These are phyloP conservation scores for Rhopalosiphum nymphaeae DNA, from an alignment of 2,888 invertebrate genomes.

Conservation along the genomic window DNA sequence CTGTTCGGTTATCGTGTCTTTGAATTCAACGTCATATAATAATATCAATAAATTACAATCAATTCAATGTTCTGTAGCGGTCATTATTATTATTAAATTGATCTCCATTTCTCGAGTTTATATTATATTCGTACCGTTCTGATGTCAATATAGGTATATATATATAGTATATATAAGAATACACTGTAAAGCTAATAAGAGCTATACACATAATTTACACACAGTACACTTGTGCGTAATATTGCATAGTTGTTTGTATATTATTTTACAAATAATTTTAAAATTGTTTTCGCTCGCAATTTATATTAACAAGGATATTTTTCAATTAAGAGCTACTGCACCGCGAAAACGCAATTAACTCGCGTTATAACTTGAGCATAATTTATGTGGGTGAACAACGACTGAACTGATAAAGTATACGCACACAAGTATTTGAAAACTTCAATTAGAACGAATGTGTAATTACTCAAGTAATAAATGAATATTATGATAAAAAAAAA, in stretches of 20 bases:
- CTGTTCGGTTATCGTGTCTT: neutral
- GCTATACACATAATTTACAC: neutral
- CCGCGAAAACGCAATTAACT: slow-evolving; percentile 19
- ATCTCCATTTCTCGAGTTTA: neutral
- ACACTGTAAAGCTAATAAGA: neutral
- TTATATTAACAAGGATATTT: neutral
- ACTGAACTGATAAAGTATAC: neutral
- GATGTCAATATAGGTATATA: neutral
- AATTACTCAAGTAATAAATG: slow-evolving; percentile 13
- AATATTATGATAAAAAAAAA: neutral
- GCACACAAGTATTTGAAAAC: neutral
- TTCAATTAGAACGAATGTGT: neutral
- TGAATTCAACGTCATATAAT: neutral
- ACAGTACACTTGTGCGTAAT: neutral
- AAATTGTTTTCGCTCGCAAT: neutral
- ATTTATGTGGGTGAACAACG: neutral
- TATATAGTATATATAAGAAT: neutral
- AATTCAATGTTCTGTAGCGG: neutral
- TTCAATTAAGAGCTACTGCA: neutral
- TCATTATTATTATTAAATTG: neutral
- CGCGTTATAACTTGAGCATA: neutral
- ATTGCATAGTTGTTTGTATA: neutral
- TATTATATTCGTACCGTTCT: neutral
- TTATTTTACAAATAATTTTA: neutral
- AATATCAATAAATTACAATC: neutral